A percentile compares a stretch with the other conserved stretches of the same genome.
These are phyloP conservation scores for Siderastrea siderea DNA, from an alignment of 92 coral and sea anemone genomes.

Conservation along the genomic window DNA sequence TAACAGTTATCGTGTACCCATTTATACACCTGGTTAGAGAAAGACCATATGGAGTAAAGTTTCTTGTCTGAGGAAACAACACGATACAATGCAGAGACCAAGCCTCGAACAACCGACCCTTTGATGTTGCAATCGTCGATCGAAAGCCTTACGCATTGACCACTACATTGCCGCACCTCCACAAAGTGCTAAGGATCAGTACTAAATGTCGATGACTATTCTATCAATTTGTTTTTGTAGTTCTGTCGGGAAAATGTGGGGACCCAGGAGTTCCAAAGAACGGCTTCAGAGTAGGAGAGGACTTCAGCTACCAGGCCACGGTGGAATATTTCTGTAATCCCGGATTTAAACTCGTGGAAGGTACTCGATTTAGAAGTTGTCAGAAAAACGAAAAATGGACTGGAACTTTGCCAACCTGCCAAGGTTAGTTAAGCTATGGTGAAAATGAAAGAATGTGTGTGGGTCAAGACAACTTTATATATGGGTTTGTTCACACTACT, in stretches of 20 bases:
- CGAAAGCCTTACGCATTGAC: no score
- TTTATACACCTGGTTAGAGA: no score
- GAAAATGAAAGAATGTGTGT: background rate
- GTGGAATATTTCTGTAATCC: constrained; percentile 88
- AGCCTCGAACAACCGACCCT: no score
- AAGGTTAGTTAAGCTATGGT: constrained; percentile 43
- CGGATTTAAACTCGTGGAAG: constrained; percentile 75
- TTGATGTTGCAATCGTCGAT: no score
- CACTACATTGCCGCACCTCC: background rate
- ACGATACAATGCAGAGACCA: no score
- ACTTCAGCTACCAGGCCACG: constrained; percentile 66
- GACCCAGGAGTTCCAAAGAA: constrained; percentile 82
- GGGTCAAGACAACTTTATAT: background rate
- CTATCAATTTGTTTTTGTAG: background rate
- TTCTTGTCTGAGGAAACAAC: no score
- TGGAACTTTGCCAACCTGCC: constrained; percentile 79
- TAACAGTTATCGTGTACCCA: no score
- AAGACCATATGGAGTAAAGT: no score
- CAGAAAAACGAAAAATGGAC: constrained; percentile 80
- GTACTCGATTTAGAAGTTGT: constrained; percentile 80
- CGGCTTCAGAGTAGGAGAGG: constrained; percentile 80
- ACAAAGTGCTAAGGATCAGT: background rate
- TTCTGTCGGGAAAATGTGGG: constrained; percentile 37
- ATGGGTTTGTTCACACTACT: background rate
- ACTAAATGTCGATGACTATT: background rate